Conservation (phyloP, 2,797 vertebrate genomes). For the Premnoplex brunnescens region DNA sequence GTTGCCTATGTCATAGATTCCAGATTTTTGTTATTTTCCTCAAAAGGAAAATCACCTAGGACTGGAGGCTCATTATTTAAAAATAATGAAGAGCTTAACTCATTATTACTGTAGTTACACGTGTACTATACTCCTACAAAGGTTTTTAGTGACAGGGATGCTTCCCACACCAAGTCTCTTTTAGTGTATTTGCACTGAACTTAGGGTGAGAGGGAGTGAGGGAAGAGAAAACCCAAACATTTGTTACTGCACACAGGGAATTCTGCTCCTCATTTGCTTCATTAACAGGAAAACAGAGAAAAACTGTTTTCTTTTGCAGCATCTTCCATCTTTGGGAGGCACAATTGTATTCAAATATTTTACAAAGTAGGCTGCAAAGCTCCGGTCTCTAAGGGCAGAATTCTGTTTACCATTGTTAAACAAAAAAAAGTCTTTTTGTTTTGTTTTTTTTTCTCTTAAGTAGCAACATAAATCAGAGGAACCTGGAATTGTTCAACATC, state of each 20-base stretch:
- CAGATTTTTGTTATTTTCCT: background rate
- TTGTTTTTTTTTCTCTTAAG: background rate
- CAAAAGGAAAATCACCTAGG: background rate
- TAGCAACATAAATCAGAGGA: background rate
- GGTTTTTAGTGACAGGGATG: background rate
- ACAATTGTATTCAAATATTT: background rate
- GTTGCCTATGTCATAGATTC: background rate
- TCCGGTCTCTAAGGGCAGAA: background rate
- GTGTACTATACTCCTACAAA: background rate
- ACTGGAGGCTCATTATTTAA: background rate
- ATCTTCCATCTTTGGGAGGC: background rate
- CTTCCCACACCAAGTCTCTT: background rate
- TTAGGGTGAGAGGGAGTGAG: rapidly evolving
- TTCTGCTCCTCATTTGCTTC: background rate
- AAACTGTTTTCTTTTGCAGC: background rate
- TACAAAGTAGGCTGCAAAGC: background rate
- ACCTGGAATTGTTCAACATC: background rate
- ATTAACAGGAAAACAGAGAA: background rate
- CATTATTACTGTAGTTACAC: background rate
- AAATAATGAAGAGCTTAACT: background rate
- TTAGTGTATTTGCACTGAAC: background rate
- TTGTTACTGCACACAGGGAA: background rate
- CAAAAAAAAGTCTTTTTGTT: background rate
- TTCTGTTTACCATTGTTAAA: background rate
- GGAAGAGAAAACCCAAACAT: background rate